Percentiles rank a stretch among this genome's conserved stretches.
phyloP scores from a whole-genome alignment of 1,140 invertebrate genomes.

The Drosophila parvula region DNA sequence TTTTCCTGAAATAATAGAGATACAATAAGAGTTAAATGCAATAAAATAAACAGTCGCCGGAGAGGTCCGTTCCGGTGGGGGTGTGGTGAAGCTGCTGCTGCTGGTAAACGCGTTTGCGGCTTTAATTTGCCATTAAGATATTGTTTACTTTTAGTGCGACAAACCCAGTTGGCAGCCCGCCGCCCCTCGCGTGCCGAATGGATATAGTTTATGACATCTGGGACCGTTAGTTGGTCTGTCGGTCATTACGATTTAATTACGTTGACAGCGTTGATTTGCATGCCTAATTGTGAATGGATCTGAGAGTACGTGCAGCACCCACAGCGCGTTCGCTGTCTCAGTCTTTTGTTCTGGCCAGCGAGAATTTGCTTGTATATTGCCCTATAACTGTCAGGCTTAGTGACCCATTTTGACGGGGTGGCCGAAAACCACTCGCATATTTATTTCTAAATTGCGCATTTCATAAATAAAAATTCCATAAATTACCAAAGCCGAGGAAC shows the following conservation, averaged over 20 bases:
- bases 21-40: slow-evolving; percentile 36
- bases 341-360: slow-evolving; percentile 66
- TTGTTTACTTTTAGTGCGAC: slow-evolving; percentile 66
- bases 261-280: slow-evolving; percentile 78
- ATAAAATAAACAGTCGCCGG: slow-evolving; percentile 42
- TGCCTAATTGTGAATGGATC: slow-evolving; percentile 66
- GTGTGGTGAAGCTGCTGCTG: slow-evolving; percentile 8
- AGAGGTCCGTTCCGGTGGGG: not conserved
- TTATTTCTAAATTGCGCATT: slow-evolving; percentile 65
- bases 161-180: slow-evolving; percentile 8
- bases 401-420: slow-evolving; percentile 66
- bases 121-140: slow-evolving; percentile 77
- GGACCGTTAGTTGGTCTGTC: slow-evolving; percentile 61
- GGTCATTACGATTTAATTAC: slow-evolving; percentile 78
- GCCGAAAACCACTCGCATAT: slow-evolving; percentile 44
- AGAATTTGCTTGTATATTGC: slow-evolving; percentile 56
- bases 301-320: slow-evolving; percentile 25
- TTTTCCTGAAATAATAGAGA: slow-evolving; percentile 53
- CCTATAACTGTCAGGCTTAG: slow-evolving; percentile 75
- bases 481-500: slow-evolving; percentile 42
- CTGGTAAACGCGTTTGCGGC: slow-evolving; percentile 67
- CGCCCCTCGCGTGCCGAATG: not conserved
- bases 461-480: slow-evolving; percentile 74
- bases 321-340: slow-evolving; percentile 55
- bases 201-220: slow-evolving; percentile 65